A percentile compares a stretch with the other conserved stretches of the same genome.
These are phyloP conservation scores for Piezodorus guildinii DNA, from an alignment of 1,140 invertebrate genomes.

Conservation along the genomic window DNA sequence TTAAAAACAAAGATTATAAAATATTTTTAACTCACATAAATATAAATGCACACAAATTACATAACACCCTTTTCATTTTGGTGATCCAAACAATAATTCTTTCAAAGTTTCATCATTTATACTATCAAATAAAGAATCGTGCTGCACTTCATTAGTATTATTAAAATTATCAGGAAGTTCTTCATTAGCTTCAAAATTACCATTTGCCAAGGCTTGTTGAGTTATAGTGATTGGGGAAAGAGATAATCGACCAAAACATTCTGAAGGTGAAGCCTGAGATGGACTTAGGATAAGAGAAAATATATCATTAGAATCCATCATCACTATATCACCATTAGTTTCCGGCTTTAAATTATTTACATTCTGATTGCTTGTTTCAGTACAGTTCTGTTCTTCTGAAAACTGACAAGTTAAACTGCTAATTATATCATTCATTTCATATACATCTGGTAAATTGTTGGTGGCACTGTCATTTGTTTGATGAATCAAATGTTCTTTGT, in stretches of 20 bases:
- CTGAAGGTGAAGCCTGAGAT: not conserved
- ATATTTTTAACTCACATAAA: too few relatives aligned
- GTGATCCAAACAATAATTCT: slow-evolving; percentile 7
- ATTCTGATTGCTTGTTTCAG: not conserved
- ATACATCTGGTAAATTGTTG: too few relatives aligned
- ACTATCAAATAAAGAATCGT: not conserved
- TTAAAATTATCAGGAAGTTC: not conserved
- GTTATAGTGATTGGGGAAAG: not conserved
- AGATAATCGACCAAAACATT: not conserved
- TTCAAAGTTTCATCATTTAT: slow-evolving; percentile 15
- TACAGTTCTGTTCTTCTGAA: slow-evolving; percentile 4
- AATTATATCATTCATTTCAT: too few relatives aligned
- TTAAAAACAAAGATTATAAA: too few relatives aligned
- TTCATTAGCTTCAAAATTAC: not conserved
- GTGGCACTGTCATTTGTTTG: too few relatives aligned
- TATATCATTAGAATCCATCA: slow-evolving; percentile 11
- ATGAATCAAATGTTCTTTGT: too few relatives aligned
- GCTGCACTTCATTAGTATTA: not conserved
- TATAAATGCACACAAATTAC: not conserved
- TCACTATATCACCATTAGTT: not conserved
- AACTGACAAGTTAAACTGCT: too few relatives aligned
- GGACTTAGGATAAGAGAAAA: slow-evolving; percentile 10
- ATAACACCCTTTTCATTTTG: not conserved
- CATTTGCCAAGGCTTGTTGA: not conserved
- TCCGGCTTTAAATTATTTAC: not conserved